These are phyloP conservation scores for Apus apus DNA, from an alignment of 2,113 vertebrate species.

Conservation along the genomic window DNA sequence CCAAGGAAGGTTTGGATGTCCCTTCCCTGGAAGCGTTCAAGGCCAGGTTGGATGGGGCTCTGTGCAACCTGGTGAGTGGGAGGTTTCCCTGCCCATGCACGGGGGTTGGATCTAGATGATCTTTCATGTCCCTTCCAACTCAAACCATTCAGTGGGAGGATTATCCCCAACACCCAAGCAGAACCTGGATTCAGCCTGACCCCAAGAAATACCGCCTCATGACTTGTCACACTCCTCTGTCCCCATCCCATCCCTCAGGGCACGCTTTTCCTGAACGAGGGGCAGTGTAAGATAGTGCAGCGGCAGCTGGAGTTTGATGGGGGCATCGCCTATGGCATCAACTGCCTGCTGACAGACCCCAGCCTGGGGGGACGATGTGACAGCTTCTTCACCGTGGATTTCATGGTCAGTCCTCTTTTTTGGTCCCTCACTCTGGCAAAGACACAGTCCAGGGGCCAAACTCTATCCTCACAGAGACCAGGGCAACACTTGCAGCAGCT, in stretches of 20 bases:
- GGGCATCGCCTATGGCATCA: conserved; percentile 88
- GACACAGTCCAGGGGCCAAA: not conserved
- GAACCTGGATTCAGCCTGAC: not conserved
- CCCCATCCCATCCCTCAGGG: conserved; percentile 75
- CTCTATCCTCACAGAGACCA: rapidly evolving
- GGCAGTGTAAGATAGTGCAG: conserved; percentile 83
- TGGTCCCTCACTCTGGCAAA: too few species aligned
- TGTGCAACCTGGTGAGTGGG: too few species aligned
- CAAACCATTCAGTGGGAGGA: not conserved
- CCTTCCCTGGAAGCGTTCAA: too few species aligned
- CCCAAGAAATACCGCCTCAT: not conserved
- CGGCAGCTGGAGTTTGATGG: conserved; percentile 82
- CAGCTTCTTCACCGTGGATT: conserved; percentile 64
- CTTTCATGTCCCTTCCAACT: too few species aligned
- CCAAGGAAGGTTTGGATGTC: too few species aligned
- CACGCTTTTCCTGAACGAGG: conserved; percentile 81
- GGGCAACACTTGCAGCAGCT: not conserved
- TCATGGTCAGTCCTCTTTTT: conserved; percentile 71
- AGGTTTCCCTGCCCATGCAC: too few species aligned
- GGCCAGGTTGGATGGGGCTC: too few species aligned
- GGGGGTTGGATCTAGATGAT: too few species aligned
- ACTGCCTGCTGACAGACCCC: conserved; percentile 89
- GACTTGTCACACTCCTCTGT: not conserved
- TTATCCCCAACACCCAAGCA: not conserved
- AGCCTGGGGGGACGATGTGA: conserved; percentile 90